phyloP scores from a whole-genome alignment of 2,113 vertebrate genomes.

The Ammodytes marinus region DNA sequence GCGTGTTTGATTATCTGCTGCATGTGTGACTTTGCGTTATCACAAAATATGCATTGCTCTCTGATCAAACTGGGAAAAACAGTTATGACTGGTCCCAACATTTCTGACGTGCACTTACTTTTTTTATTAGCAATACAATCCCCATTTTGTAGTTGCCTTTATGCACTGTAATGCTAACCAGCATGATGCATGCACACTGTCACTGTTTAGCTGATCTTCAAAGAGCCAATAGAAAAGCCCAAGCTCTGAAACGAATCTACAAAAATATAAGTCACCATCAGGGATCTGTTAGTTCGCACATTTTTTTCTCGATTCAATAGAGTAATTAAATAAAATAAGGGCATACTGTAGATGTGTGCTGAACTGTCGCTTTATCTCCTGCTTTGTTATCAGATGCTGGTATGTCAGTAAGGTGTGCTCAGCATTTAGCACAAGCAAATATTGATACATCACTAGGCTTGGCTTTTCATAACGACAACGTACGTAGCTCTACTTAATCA shows the following conservation, averaged over 20 bases:
- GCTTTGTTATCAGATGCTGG: slow-evolving; percentile 40
- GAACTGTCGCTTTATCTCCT: slow-evolving; percentile 44
- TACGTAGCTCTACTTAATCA: slow-evolving; percentile 13
- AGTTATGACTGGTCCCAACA: neutral
- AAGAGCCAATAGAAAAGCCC: neutral
- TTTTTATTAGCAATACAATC: slow-evolving; percentile 41
- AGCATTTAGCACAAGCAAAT: slow-evolving; percentile 66
- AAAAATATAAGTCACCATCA: neutral
- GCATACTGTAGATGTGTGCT: neutral
- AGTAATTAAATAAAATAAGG: slow-evolving; percentile 9
- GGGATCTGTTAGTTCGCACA: neutral
- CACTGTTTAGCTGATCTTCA: slow-evolving; percentile 4
- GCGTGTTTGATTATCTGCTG: neutral
- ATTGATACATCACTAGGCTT: slow-evolving; percentile 70
- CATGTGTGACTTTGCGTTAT: neutral
- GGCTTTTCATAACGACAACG: slow-evolving; percentile 31
- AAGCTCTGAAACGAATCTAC: slow-evolving; percentile 47
- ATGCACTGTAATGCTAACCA: slow-evolving; percentile 26
- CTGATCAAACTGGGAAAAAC: neutral
- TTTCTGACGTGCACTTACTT: slow-evolving; percentile 27
- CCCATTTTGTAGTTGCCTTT: slow-evolving; percentile 31
- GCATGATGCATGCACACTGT: neutral
- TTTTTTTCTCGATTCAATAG: slow-evolving; percentile 32
- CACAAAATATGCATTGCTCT: neutral
- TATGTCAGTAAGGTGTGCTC: slow-evolving; percentile 56